Evolutionary conservation across 2,797 vertebrate species (phyloP), one percentile per base, ranked within the genome.

Genomic region (Danio aesculapii): DNA sequence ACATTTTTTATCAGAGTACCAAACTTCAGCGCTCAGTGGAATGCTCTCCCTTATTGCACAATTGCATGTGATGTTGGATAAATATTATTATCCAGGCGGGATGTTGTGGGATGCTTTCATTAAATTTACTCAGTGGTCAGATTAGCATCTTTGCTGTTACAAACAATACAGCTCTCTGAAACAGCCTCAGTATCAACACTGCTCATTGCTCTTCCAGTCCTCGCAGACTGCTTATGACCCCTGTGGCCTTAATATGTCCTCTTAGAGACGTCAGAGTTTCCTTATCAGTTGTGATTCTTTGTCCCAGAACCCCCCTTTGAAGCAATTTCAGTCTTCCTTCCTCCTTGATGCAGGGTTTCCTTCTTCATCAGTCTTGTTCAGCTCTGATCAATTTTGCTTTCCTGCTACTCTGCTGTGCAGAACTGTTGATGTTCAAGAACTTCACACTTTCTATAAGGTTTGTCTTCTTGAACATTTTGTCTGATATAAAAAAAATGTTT

Each of bases 241-340:
- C 88, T 87, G 87, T 87, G 86, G 85, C 79, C 86, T 61, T 81
- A 74, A 80, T 85, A 71, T 47, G 62, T 76, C 83, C 77, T 83
- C 69, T 21, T 39, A 61, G 70, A 84, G 85, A 89, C 86, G 79
- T 88, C 87, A 88, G 82, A 86, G 87, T 83, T 87, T 41, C 47
- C 77, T 87, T 87, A 87, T 87, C 86, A 82, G 82, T 57, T 81
- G 41, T 55, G 67, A 85, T 81, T 83, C 81, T 81, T 84, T 83
- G 77, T 79, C 84, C 73, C 49, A 69, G 21, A 71, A 77, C 68
- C 77, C 81, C 73, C 76, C 77, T 74, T 84, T 41, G 70, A 69
- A 68, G 80, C 83, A 85, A 88, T 85, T 85, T 83, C 67, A 63
- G 82, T 86, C 76, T 88, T 90, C 88, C 87, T 88, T 89, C 87